phyloP scores from a whole-genome alignment of 1,140 invertebrate genomes.

The Drosophila parabipectinata region DNA sequence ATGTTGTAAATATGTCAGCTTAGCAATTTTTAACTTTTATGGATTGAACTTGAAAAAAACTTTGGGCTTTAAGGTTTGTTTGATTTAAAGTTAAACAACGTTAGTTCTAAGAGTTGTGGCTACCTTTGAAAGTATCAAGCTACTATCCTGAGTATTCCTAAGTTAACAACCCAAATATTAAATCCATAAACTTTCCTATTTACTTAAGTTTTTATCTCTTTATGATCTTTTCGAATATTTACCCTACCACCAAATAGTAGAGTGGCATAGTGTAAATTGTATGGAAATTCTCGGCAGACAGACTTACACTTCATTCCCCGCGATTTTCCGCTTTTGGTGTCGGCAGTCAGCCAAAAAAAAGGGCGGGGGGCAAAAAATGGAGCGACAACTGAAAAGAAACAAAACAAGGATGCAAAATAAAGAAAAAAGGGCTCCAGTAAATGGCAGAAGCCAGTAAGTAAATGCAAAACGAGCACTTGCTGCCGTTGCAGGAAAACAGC shows the following conservation, averaged over 20 bases:
- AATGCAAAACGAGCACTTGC: constrained; percentile 64
- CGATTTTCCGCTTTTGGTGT: constrained; percentile 33
- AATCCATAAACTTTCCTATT: background rate
- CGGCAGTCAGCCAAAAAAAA: constrained; percentile 32
- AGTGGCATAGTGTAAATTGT: constrained; percentile 43
- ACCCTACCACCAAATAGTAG: constrained; percentile 33
- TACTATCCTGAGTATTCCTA: background rate
- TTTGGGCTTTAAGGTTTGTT: no score
- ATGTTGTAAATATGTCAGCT: constrained; percentile 23
- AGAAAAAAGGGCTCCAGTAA: constrained; percentile 54
- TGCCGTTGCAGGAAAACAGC: constrained; percentile 43
- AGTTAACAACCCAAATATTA: background rate
- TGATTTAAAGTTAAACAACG: no score
- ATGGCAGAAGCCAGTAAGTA: constrained; percentile 69
- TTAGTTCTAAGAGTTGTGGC: no score
- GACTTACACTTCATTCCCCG: constrained; percentile 21
- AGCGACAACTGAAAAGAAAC: constrained; percentile 36
- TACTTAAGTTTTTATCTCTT: constrained; percentile 15
- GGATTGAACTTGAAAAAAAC: background rate
- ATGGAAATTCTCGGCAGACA: constrained; percentile 44
- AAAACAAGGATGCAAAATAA: constrained; percentile 32
- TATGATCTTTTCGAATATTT: constrained; percentile 34
- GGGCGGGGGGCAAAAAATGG: constrained; percentile 4
- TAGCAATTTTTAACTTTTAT: constrained; percentile 1
- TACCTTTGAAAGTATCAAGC: no score